A percentile compares a stretch with the other conserved stretches of the same genome.
Evolutionary conservation across 2,113 vertebrate genomes (phyloP).

Genomic region (Alethe diademata): DNA sequence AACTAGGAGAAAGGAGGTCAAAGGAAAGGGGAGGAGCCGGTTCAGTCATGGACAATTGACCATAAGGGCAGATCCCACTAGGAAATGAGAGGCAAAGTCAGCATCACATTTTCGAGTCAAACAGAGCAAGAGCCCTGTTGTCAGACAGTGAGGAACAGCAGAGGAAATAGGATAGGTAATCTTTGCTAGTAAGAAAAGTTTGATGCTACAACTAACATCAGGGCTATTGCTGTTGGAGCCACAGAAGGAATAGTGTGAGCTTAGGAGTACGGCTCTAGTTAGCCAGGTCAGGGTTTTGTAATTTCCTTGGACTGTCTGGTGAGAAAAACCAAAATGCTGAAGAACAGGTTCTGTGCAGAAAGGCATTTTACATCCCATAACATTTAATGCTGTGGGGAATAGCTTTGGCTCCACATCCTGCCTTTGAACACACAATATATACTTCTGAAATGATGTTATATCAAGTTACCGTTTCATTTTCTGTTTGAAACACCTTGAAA

Average conservation of each 20-base stretch:
- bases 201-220: not conserved
- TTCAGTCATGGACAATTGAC: constrained; percentile 19
- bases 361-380: not conserved
- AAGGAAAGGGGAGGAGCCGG: not conserved
- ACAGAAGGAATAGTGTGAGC: not conserved
- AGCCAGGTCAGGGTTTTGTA: not conserved
- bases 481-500: not conserved
- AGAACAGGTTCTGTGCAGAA: not conserved
- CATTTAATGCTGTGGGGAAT: not conserved
- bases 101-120: not conserved
- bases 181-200: not conserved
- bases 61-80: not conserved
- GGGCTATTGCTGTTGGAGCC: not conserved
- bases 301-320: not conserved
- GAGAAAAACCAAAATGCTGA: not conserved
- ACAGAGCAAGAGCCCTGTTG: not conserved
- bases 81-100: not conserved
- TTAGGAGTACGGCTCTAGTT: not conserved
- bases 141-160: not conserved
- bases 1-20: not conserved
- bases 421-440: not conserved
- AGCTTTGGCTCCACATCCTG: not conserved
- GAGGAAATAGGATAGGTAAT: not conserved
- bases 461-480: constrained; percentile 24
- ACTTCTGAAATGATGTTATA: not conserved